Conservation (phyloP, 2,113 vertebrate genomes). For the Hemiprocne comata region DNA sequence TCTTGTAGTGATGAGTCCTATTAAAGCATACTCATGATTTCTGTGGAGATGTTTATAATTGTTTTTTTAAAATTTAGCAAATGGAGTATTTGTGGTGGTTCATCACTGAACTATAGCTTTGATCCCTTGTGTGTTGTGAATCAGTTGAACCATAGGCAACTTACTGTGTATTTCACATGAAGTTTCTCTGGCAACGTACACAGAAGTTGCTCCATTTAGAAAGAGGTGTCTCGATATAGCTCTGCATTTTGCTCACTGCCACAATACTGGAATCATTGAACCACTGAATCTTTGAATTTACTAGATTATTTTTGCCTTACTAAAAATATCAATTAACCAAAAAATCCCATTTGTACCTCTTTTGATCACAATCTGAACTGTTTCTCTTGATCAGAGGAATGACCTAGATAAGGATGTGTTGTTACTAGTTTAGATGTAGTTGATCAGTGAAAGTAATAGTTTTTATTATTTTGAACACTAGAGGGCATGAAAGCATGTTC, state of each 20-base stretch:
- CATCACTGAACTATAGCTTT: background rate
- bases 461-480: constrained; percentile 60
- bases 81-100: background rate
- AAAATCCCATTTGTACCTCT: background rate
- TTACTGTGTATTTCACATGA: background rate
- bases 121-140: background rate
- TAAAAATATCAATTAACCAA: background rate
- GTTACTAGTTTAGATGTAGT: background rate
- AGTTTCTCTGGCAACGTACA: background rate
- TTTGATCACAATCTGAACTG: background rate
- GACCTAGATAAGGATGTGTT: background rate
- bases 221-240: background rate
- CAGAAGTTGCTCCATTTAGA: background rate
- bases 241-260: background rate
- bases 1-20: background rate
- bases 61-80: background rate
- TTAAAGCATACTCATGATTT: background rate
- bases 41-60: background rate
- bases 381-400: background rate
- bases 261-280: background rate
- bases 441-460: background rate
- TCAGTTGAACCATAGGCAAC: background rate
- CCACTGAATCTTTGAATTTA: background rate
- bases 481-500: constrained; percentile 64
- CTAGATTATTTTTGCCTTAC: background rate